Base-by-base conservation (phyloP, 2,888 invertebrate species). In the Tiphia femorata region DNA sequence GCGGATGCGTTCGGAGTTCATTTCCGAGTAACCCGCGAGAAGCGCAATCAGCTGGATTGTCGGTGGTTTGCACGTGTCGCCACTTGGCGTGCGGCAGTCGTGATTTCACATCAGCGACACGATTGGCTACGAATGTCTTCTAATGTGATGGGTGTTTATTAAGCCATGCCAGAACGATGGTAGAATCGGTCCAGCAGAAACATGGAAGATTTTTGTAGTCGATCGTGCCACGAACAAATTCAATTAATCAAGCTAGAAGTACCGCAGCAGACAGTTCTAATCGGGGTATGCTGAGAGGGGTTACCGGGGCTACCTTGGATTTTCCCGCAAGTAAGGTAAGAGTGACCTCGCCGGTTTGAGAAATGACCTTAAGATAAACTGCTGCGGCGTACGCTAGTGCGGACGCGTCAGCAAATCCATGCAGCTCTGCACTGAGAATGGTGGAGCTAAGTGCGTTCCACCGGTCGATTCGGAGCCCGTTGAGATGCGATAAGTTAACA, bases 401-500 rank as follows among this genome's bases (percentile, higher is more conserved):
- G 12, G 30, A 30, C 3, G 46, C 46, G 8, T 46, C 46, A 14
- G 30, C 10, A 27, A 46, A 46, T 0, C 46, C 46, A 12, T 46
- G 46, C 7, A 46, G 0, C n/a, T n/a, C 20, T n/a, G n/a, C n/a
- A n/a, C n/a, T n/a, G n/a, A n/a, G n/a, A n/a, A n/a, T n/a, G n/a
- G n/a, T n/a, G n/a, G n/a, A n/a, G n/a, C n/a, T n/a, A n/a, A n/a
- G n/a, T n/a, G n/a, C n/a, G n/a, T n/a, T n/a, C n/a, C n/a, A n/a
- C n/a, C n/a, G n/a, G n/a, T n/a, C n/a, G n/a, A n/a, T n/a, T n/a
- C n/a, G n/a, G n/a, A n/a, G n/a, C n/a, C n/a, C n/a, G n/a, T n/a
- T n/a, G n/a, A n/a, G n/a, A n/a, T n/a, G n/a, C n/a, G n/a, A n/a
- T n/a, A n/a, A n/a, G n/a, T n/a, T n/a, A n/a, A n/a, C n/a, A n/a